A percentile compares a stretch with the other conserved stretches of the same genome.
Evolutionary conservation across 2,113 vertebrate species (phyloP).

Genomic region (Tetrax tetrax): DNA sequence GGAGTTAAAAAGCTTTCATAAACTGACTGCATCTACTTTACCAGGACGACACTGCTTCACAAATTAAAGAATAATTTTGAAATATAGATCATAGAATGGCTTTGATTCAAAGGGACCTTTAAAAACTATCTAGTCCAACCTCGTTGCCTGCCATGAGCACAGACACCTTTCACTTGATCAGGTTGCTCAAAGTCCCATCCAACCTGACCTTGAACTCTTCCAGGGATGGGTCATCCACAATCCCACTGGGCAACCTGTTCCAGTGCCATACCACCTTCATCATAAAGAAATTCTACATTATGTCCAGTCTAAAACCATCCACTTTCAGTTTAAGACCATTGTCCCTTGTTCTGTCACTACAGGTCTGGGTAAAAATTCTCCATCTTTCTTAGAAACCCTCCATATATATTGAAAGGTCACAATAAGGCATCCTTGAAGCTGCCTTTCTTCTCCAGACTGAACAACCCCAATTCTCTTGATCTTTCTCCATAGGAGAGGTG

Average conservation of each 20-base stretch:
- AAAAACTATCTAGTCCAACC: neutral
- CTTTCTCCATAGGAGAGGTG: neutral
- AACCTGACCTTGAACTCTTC: neutral
- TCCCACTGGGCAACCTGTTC: neutral
- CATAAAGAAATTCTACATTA: fast-evolving
- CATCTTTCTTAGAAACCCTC: neutral
- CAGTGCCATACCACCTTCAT: neutral
- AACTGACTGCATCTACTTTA: neutral
- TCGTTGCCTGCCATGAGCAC: neutral
- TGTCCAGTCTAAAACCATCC: neutral
- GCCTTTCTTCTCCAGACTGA: neutral
- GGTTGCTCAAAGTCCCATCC: neutral
- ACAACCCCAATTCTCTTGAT: neutral
- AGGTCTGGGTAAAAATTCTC: neutral
- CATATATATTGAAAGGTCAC: neutral
- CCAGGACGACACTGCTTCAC: neutral
- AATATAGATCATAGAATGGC: neutral
- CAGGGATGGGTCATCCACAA: neutral
- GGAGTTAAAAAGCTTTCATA: neutral
- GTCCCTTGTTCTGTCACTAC: neutral
- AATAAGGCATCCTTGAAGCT: neutral
- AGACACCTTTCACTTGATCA: neutral
- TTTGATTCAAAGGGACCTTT: neutral
- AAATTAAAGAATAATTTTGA: neutral
- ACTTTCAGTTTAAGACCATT: neutral